Percentiles rank a stretch among this genome's conserved stretches.
These are phyloP conservation scores for Ceryle rudis DNA, from an alignment of 2,797 vertebrate genomes.

Conservation along the genomic window DNA sequence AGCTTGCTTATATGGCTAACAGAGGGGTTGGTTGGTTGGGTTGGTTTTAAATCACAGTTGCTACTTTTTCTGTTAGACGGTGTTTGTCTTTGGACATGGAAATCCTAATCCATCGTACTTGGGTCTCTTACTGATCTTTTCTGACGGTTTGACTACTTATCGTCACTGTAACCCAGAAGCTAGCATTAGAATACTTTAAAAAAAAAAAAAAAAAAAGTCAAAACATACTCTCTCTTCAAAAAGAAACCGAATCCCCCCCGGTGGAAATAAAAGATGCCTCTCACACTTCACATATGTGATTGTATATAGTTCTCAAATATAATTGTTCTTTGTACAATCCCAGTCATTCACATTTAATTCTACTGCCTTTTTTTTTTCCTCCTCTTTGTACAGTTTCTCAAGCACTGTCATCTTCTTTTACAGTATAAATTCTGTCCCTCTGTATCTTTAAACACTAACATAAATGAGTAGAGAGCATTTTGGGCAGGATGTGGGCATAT, in stretches of 20 bases:
- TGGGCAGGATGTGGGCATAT: accelerated
- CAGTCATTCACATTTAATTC: background rate
- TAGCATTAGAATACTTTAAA: background rate
- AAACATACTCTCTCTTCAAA: background rate
- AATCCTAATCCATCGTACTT: background rate
- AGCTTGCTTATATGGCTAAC: background rate
- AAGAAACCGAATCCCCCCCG: background rate
- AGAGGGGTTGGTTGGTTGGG: background rate
- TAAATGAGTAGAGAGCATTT: background rate
- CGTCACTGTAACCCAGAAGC: background rate
- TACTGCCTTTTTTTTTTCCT: background rate
- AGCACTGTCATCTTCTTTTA: background rate
- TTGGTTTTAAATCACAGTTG: background rate
- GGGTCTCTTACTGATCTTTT: background rate
- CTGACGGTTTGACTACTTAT: background rate
- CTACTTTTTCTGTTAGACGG: background rate
- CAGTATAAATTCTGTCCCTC: background rate
- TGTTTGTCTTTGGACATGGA: background rate
- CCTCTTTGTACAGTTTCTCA: background rate
- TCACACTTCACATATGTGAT: background rate
- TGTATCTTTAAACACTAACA: background rate
- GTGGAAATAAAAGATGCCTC: background rate
- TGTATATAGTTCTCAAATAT: background rate
- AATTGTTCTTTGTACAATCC: background rate
- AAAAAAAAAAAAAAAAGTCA: background rate